A percentile compares a stretch with the other conserved stretches of the same genome.
Evolutionary conservation across 1,140 invertebrate species (phyloP).

Genomic region (Drosophila busckii): DNA sequence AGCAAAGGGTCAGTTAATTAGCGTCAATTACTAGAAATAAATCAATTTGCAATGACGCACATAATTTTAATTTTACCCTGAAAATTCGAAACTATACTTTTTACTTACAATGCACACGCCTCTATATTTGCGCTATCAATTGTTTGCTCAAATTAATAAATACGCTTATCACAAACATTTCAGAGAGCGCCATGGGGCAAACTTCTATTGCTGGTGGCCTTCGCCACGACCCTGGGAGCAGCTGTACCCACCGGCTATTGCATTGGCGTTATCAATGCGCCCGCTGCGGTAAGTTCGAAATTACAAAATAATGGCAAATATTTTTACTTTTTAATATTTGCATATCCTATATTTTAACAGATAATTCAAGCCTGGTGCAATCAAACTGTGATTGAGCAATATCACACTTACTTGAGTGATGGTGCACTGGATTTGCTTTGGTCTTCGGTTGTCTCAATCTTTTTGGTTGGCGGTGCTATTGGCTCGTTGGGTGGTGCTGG

Average conservation of each 20-base stretch:
- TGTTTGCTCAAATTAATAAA: not conserved
- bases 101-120: too few species aligned
- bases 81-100: too few species aligned
- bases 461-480: constrained; percentile 87
- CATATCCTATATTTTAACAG: constrained; percentile 78
- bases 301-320: not conserved
- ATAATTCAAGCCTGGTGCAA: constrained; percentile 87
- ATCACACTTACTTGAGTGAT: constrained; percentile 80
- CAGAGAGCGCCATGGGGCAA: constrained; percentile 61
- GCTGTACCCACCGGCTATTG: constrained; percentile 93
- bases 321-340: not conserved
- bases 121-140: not conserved
- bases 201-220: constrained; percentile 52
- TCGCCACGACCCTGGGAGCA: constrained; percentile 86
- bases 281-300: constrained; percentile 82
- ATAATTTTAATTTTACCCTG: constrained; percentile 10
- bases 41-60: constrained; percentile 8
- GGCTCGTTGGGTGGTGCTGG: constrained; percentile 86
- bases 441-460: constrained; percentile 89
- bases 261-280: constrained; percentile 93
- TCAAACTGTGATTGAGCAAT: constrained; percentile 82
- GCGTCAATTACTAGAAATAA: constrained; percentile 14
- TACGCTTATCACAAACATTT: not conserved
- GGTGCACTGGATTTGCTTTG: constrained; percentile 85
- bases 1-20: constrained; percentile 25